A percentile compares a stretch with the other conserved stretches of the same genome.
Conservation (phyloP, 2,888 invertebrate genomes). For the Eurois occulta region DNA sequence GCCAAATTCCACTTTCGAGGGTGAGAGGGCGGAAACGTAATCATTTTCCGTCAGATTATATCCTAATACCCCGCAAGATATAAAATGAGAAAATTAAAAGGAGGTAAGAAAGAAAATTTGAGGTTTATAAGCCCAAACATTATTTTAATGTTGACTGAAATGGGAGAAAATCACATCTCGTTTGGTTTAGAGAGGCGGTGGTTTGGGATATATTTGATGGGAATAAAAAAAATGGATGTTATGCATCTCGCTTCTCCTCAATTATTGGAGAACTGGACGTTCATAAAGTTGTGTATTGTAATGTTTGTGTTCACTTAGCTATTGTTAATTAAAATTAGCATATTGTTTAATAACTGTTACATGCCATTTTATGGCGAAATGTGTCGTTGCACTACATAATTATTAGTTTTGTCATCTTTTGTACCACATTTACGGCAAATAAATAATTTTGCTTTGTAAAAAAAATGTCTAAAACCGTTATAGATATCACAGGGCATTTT, state of each 20-base stretch:
- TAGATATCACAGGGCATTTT: background rate
- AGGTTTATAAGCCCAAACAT: conserved; percentile 36
- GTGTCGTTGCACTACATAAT: no score
- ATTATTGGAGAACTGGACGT: background rate
- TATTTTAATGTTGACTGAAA: conserved; percentile 31
- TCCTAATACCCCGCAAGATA: conserved; percentile 50
- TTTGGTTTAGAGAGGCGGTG: background rate
- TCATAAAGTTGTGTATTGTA: background rate
- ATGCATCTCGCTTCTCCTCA: background rate
- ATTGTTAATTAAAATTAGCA: background rate
- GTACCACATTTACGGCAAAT: no score
- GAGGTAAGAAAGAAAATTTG: conserved; percentile 32
- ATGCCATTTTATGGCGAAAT: no score
- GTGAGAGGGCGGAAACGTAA: conserved; percentile 52
- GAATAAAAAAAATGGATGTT: background rate
- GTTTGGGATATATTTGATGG: background rate
- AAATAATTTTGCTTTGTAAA: no score
- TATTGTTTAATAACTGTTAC: no score
- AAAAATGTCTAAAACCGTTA: no score
- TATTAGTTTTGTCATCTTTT: no score
- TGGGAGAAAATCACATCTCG: background rate
- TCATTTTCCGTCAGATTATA: conserved; percentile 59
- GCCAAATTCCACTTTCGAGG: conserved; percentile 46
- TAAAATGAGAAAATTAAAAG: conserved; percentile 53
- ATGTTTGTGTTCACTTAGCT: background rate